A percentile compares a stretch with the other conserved stretches of the same genome.
phyloP scores from a whole-genome alignment of 2,888 invertebrate species.

The Aromia moschata region DNA sequence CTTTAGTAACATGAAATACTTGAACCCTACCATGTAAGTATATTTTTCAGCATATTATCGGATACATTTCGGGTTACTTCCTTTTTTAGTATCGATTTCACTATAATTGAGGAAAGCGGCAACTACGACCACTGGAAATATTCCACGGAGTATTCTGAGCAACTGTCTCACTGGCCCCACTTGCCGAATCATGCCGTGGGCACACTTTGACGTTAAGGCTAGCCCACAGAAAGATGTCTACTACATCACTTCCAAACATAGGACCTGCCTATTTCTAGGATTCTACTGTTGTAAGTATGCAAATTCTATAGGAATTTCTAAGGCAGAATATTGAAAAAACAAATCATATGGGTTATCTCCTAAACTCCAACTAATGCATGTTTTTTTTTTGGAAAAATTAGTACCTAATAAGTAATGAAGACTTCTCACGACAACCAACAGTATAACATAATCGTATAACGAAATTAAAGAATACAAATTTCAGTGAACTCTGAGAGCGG shows the following conservation, averaged over 20 bases:
- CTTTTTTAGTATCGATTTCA: conserved; percentile 69
- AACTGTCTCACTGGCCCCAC: conserved; percentile 72
- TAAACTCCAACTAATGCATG: too few relatives aligned
- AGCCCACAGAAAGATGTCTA: conserved; percentile 63
- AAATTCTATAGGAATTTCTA: too few relatives aligned
- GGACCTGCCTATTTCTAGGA: conserved; percentile 70
- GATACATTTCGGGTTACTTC: too few relatives aligned
- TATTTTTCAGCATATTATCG: too few relatives aligned
- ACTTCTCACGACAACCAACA: too few relatives aligned
- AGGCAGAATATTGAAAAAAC: too few relatives aligned
- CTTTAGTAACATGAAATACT: conserved; percentile 75
- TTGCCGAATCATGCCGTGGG: conserved; percentile 68
- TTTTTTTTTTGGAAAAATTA: too few relatives aligned
- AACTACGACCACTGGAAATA: conserved; percentile 77
- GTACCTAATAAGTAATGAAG: too few relatives aligned
- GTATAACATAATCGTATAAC: too few relatives aligned
- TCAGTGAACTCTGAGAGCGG: conserved; percentile 71
- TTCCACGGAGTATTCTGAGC: conserved; percentile 71
- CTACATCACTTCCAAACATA: conserved; percentile 70
- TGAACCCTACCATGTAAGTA: conserved; percentile 79
- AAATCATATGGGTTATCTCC: too few relatives aligned
- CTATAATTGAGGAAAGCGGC: conserved; percentile 71
- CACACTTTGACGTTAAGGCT: conserved; percentile 68
- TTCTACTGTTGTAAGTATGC: conserved; percentile 71
- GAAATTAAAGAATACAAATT: too few relatives aligned